A percentile compares a stretch with the other conserved stretches of the same genome.
Conservation (phyloP, 2,113 vertebrate genomes). For the Semicossyphus pulcher region DNA sequence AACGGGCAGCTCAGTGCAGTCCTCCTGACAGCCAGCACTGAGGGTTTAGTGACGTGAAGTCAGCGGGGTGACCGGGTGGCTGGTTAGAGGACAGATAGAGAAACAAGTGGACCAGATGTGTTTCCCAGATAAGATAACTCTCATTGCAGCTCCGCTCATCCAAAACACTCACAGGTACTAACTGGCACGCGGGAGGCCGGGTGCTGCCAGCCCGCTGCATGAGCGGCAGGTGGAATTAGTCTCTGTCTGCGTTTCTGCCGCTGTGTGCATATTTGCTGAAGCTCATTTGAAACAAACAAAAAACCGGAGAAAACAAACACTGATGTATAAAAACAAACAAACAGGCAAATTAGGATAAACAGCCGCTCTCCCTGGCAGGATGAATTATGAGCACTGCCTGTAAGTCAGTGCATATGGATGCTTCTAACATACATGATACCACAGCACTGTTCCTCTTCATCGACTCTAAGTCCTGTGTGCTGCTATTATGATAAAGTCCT, state of each 20-base stretch:
- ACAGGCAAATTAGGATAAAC: constrained; percentile 14
- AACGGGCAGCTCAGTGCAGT: constrained; percentile 26
- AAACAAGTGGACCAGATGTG: constrained; percentile 70
- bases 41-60: constrained; percentile 25
- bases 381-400: constrained; percentile 18
- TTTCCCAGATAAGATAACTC: constrained; percentile 68
- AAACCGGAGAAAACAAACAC: constrained; percentile 28
- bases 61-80: constrained; percentile 12
- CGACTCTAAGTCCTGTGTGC: constrained; percentile 24
- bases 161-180: constrained; percentile 68
- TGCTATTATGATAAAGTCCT: constrained; percentile 52
- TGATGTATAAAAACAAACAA: constrained; percentile 7
- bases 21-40: constrained; percentile 17
- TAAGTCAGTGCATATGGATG: neutral
- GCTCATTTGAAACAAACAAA: constrained; percentile 29
- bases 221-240: constrained; percentile 55
- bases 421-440: neutral
- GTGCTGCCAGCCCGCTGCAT: constrained; percentile 42
- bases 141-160: constrained; percentile 60
- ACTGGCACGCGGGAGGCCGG: constrained; percentile 41
- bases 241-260: constrained; percentile 26
- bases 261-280: constrained; percentile 29
- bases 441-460: constrained; percentile 2
- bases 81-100: constrained; percentile 56
- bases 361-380: neutral